Base-by-base conservation (phyloP, 2,113 vertebrate species). In the Indicator maculatus region DNA sequence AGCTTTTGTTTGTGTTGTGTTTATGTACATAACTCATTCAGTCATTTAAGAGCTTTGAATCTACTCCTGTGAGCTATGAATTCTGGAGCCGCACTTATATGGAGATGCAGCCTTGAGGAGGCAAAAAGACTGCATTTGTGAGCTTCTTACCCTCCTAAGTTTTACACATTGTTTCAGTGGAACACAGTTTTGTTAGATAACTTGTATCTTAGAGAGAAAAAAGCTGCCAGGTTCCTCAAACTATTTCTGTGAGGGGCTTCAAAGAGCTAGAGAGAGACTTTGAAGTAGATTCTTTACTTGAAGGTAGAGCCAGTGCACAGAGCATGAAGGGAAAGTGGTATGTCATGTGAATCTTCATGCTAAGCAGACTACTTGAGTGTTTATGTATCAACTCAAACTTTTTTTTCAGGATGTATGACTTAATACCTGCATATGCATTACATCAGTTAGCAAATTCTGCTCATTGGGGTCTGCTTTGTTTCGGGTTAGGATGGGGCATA, bases 401-500 rank as follows among this genome's bases (percentile, higher is more conserved):
- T 44, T 70, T 79, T 59, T 86, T 38, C 30, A 80, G 82, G 63
- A 73, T 47, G 17, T 1, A 0, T 89, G 86, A 73, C 89, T 94
- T 81, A 69, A 84, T 96, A 94, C 66, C 71, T 91, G 87, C 92
- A 91, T 60, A 28, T 78, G 83, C 87, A 84, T 83, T 94, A 82
- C 76, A 91, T 93, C 91, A 93, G 81, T 83, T 53, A 93, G 38
- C 71, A 89, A 95, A 86, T 60, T 86, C 82, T 93, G 84, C 79
- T 95, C 64, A 63, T 70, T 77, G 94, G 33, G 93, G 87, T 91
- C 96, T 96, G 85, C 73, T 94, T 94, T 94, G 63, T 95, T 91
- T 96, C 45, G 45, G 83, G 52, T 44, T 44, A 76, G 64, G 83
- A 91, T 28, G 52, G 41, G 53, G 63, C 55, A 75, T 92, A 95